These are phyloP conservation scores for Ictalurus punctatus DNA, from an alignment of 2,113 vertebrate species.

Conservation along the genomic window DNA sequence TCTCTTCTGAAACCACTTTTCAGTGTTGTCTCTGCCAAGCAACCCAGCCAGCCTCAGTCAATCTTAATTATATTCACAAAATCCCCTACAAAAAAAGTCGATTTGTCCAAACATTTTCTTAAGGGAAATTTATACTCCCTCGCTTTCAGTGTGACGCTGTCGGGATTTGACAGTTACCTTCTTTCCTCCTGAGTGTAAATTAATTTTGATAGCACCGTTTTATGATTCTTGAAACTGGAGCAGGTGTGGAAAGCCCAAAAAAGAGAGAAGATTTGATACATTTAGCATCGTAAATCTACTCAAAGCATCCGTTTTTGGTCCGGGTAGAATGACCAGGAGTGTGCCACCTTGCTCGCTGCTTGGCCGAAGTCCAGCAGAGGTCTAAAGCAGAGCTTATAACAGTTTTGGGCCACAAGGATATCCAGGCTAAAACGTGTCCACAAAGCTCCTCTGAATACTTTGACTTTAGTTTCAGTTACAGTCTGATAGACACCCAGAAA, in stretches of 20 bases:
- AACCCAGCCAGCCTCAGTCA: conserved; percentile 34
- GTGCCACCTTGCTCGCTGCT: conserved; percentile 28
- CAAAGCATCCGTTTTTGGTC: conserved; percentile 26
- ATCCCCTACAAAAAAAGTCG: conserved; percentile 1
- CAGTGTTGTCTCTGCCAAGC: conserved; percentile 21
- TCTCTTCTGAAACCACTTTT: conserved; percentile 19
- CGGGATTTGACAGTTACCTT: conserved; percentile 10
- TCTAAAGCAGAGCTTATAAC: conserved; percentile 31
- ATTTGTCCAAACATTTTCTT: conserved; percentile 40
- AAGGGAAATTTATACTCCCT: conserved; percentile 30
- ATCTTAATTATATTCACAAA: conserved; percentile 41
- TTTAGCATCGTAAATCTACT: conserved; percentile 31
- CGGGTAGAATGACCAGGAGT: background rate
- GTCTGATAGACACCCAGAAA: background rate
- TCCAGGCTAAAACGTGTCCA: background rate
- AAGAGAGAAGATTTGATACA: conserved; percentile 30
- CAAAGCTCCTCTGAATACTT: conserved; percentile 13
- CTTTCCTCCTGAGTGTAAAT: conserved; percentile 28
- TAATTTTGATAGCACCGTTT: conserved; percentile 41
- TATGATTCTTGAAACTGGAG: conserved; percentile 27
- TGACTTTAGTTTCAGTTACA: conserved; percentile 12
- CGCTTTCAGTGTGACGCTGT: background rate
- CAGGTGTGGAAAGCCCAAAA: conserved; percentile 16
- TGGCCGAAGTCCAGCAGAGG: conserved; percentile 23
- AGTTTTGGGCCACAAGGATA: background rate